Evolutionary conservation across 2,797 vertebrate species (phyloP).

Genomic region (Chloroceryle inda): DNA sequence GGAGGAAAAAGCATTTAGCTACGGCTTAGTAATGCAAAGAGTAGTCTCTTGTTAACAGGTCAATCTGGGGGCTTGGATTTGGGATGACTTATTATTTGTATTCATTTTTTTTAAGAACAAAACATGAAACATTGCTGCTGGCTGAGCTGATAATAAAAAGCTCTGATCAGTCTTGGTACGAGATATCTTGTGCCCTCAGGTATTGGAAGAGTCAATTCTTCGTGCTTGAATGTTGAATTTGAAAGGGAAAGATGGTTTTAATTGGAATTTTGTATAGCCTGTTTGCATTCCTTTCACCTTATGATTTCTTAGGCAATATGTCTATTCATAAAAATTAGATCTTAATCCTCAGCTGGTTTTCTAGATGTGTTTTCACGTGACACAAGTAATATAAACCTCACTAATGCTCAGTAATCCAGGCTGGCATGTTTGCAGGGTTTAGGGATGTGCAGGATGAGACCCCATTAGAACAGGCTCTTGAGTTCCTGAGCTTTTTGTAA

Average conservation of each 20-base stretch:
- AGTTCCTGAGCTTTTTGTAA: neutral
- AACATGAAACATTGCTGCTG: neutral
- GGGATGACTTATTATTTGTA: neutral
- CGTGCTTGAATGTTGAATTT: neutral
- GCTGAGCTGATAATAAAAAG: neutral
- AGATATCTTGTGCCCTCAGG: neutral
- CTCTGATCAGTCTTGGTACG: neutral
- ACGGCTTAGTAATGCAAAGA: neutral
- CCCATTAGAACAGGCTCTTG: neutral
- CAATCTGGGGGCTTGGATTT: neutral
- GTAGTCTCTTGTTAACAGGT: neutral
- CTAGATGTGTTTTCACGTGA: neutral
- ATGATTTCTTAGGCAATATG: neutral
- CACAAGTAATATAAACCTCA: neutral
- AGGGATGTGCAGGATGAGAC: neutral
- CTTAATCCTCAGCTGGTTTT: neutral
- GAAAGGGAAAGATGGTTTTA: neutral
- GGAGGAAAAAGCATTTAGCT: neutral
- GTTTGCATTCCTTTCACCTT: neutral
- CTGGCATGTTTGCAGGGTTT: neutral
- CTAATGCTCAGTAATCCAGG: neutral
- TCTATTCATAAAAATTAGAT: neutral
- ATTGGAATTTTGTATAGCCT: neutral
- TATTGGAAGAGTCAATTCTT: neutral
- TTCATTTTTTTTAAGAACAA: neutral